Conservation (phyloP, 2,113 vertebrate genomes). For the Cyprinodon tularosa region DNA sequence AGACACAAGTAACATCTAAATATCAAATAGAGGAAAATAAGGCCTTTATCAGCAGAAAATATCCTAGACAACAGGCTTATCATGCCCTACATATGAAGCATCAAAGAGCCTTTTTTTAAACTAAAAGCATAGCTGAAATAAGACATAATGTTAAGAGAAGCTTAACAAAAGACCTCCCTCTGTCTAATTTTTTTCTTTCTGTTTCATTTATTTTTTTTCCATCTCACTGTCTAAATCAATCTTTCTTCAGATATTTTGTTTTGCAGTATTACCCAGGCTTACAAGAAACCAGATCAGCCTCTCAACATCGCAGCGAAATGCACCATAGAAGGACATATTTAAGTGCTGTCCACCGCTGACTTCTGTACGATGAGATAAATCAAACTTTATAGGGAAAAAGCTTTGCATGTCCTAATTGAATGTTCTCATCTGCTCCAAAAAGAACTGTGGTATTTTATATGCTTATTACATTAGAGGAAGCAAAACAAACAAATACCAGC, state of each 20-base stretch:
- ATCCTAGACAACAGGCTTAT: constrained; percentile 12
- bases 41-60: constrained; percentile 6
- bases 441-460: constrained; percentile 11
- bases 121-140: background rate
- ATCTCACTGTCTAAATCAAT: constrained; percentile 32
- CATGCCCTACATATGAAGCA: constrained; percentile 13
- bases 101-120: constrained; percentile 28
- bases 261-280: constrained; percentile 50
- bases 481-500: background rate
- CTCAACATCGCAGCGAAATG: constrained; percentile 60
- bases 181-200: constrained; percentile 32
- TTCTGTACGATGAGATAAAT: constrained; percentile 37
- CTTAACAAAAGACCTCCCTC: background rate
- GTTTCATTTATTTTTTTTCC: constrained; percentile 30
- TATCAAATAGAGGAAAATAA: constrained; percentile 18
- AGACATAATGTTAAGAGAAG: constrained; percentile 17
- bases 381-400: constrained; percentile 10
- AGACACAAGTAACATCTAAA: constrained; percentile 19
- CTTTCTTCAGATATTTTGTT: constrained; percentile 33
- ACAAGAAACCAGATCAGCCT: constrained; percentile 54
- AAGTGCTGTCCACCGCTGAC: constrained; percentile 29
- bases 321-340: constrained; percentile 32
- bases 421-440: constrained; percentile 5
- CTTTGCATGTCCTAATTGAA: background rate
- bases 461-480: constrained; percentile 1